Conservation (phyloP, 2,888 invertebrate genomes). For the Lomographa bimaculata region DNA sequence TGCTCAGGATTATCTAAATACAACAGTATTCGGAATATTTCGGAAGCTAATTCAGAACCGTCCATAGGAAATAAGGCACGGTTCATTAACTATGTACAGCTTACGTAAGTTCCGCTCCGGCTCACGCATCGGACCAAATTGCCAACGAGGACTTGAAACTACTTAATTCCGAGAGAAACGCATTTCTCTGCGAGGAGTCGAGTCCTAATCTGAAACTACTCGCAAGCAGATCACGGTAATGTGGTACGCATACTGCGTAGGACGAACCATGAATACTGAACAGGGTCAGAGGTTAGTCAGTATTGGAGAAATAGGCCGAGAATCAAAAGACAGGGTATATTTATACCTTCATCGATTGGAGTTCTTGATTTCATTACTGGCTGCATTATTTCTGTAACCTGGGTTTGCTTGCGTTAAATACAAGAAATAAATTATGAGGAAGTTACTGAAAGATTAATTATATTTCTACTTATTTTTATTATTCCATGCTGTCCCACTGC, state of each 20-base stretch:
- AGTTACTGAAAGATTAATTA: too few species aligned
- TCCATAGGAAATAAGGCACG: conserved; percentile 29
- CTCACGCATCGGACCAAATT: conserved; percentile 46
- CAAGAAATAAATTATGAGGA: too few species aligned
- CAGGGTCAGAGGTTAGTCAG: conserved; percentile 33
- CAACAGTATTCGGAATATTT: conserved; percentile 23
- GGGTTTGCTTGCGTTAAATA: too few species aligned
- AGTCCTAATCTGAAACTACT: conserved; percentile 71
- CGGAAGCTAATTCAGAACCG: conserved; percentile 25
- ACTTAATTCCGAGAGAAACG: conserved; percentile 59
- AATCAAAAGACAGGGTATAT: conserved; percentile 39
- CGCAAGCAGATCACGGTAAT: conserved; percentile 69
- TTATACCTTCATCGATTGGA: conserved; percentile 45
- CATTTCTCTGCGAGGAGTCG: conserved; percentile 51
- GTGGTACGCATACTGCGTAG: conserved; percentile 50
- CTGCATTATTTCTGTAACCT: too few species aligned
- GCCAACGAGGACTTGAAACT: conserved; percentile 52
- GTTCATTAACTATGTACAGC: conserved; percentile 34
- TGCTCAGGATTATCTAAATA: conserved; percentile 13
- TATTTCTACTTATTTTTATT: too few species aligned
- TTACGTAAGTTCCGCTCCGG: conserved; percentile 39
- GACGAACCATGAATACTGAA: conserved; percentile 74
- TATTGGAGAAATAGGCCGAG: conserved; percentile 29
- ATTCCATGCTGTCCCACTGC: too few species aligned
- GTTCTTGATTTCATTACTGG: too few species aligned